These are phyloP conservation scores for Vicugna pacos DNA, from an alignment of 2,113 vertebrate species.

Conservation along the genomic window DNA sequence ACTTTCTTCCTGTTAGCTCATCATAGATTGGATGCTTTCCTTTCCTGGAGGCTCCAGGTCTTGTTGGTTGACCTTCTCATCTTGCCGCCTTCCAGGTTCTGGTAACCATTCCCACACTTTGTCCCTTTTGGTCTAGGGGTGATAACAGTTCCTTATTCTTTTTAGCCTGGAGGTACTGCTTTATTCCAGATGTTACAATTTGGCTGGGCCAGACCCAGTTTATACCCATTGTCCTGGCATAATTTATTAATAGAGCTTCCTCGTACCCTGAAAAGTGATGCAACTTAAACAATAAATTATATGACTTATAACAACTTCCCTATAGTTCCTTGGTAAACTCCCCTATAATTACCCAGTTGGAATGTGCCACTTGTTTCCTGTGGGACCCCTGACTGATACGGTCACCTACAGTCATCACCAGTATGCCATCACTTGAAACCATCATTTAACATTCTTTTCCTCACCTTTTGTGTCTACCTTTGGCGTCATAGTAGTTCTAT, in stretches of 20 bases:
- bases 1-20: not conserved
- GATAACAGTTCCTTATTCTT: not conserved
- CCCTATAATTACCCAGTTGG: not conserved
- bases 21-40: not conserved
- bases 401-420: not conserved
- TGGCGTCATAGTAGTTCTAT: not conserved
- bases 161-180: not conserved
- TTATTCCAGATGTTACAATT: not conserved
- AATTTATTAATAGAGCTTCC: conserved; percentile 8
- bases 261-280: not conserved
- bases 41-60: not conserved
- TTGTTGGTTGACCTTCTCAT: not conserved
- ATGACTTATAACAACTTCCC: not conserved
- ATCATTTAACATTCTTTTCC: not conserved
- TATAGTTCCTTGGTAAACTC: not conserved
- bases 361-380: not conserved
- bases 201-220: not conserved
- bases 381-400: not conserved
- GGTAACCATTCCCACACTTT: not conserved
- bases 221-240: not conserved
- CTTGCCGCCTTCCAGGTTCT: not conserved
- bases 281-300: not conserved
- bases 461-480: not conserved
- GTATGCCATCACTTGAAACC: not conserved
- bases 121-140: not conserved